Conservation (phyloP, 2,797 vertebrate genomes). For the Holocentrus rufus region DNA sequence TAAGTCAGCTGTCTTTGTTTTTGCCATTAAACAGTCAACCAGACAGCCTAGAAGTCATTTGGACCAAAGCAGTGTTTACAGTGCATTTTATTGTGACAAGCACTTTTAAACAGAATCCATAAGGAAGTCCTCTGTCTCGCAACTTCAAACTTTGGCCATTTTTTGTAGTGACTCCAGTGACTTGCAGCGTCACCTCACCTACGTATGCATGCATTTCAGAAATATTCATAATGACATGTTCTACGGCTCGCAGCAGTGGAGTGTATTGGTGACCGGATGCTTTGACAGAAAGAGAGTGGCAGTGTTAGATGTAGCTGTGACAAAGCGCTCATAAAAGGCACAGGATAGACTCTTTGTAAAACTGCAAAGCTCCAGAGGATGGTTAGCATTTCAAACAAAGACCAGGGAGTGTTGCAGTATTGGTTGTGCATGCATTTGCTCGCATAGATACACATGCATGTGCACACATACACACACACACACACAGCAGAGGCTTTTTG, state of each 20-base stretch:
- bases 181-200: conserved; percentile 8
- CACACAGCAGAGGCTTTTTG: conserved; percentile 34
- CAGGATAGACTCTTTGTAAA: conserved; percentile 9
- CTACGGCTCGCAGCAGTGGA: neutral
- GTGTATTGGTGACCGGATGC: neutral
- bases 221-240: conserved; percentile 23
- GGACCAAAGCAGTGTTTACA: conserved; percentile 56
- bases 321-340: conserved; percentile 35
- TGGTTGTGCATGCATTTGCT: neutral
- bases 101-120: conserved; percentile 64
- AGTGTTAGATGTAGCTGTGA: neutral
- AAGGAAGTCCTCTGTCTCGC: conserved; percentile 46
- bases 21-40: neutral
- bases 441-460: neutral
- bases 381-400: conserved; percentile 49
- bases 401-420: conserved; percentile 5
- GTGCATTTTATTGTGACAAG: conserved; percentile 57
- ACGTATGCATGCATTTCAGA: conserved; percentile 17
- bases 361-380: neutral
- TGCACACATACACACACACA: neutral
- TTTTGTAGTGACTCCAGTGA: conserved; percentile 37
- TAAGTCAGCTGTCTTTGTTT: no score
- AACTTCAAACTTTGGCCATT: conserved; percentile 51
- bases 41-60: conserved; percentile 24
- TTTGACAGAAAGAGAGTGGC: conserved; percentile 7